Evolutionary conservation across 2,113 vertebrate species (phyloP), one percentile per base, ranked within the genome.

Genomic region (Gallinago jamesoni): DNA sequence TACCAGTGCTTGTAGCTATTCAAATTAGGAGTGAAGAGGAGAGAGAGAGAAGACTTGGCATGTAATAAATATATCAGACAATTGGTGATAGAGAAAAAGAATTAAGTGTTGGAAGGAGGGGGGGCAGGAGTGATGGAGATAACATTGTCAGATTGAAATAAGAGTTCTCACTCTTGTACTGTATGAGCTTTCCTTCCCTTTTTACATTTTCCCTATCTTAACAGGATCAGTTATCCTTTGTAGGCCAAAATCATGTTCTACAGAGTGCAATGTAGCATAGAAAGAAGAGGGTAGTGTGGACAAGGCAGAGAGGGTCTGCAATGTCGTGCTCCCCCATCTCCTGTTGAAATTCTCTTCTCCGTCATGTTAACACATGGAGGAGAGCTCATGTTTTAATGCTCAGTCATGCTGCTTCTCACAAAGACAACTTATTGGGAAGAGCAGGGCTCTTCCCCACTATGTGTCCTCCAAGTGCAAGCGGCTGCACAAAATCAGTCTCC

Each of bases 401-500:
- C 19, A 66, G 23, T 57, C 73, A 30, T 33, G 35, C 21, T 64
- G 13, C 52, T 86, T 73, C 59, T 73, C 27, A 21, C 11, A 43
- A 64, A 47, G 47, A 59, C 23, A 72, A 6, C 16, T 68, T 47
- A 5, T 45, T 82, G n/a, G 77, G 35, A 81, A 24, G 12, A 78
- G 8, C 37, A 39, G 13, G 9, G 53, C 18, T 59, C 14, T 87
- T 70, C 47, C 39, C 24, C 4, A 2, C n/a, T 63, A 81, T 6
- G 17, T n/a, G 52, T 93, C 18, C 55, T 70, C 37, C 31, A 50
- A 28, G 33, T 7, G 14, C 20, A 35, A 28, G 27, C 3, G 12
- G 27, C 39, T 84, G 11, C 0, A 0, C 28, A 45, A 33, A n/a
- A 16, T 39, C 20, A 21, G 1, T 69, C 45, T 87, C 25, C 50